Conservation (phyloP, 1,140 invertebrate genomes). For the Heliothis virescens region DNA sequence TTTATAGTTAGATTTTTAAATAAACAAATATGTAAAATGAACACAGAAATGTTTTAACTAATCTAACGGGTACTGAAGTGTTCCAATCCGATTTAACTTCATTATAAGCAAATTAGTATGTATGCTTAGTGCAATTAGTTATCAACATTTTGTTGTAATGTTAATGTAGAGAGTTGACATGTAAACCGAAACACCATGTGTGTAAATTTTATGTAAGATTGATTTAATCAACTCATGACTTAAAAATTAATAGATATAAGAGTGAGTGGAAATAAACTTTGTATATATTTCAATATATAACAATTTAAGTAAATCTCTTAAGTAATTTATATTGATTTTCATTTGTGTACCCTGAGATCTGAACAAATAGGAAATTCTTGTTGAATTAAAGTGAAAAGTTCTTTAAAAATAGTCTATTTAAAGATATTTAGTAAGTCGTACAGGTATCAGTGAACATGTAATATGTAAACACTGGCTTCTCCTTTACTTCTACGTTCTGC, state of each 20-base stretch:
- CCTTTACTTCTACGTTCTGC: slow-evolving; percentile 32
- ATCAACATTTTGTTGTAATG: slow-evolving; percentile 69
- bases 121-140: slow-evolving; percentile 74
- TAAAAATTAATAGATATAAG: slow-evolving; percentile 81
- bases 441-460: slow-evolving; percentile 40
- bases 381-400: background rate
- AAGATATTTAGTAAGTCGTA: background rate
- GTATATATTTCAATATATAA: slow-evolving; percentile 85
- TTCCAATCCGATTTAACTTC: slow-evolving; percentile 12
- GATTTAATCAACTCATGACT: slow-evolving; percentile 84
- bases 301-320: slow-evolving; percentile 85
- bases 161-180: slow-evolving; percentile 73
- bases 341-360: slow-evolving; percentile 79
- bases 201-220: slow-evolving; percentile 82
- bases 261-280: slow-evolving; percentile 81
- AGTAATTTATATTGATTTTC: slow-evolving; percentile 81
- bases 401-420: background rate
- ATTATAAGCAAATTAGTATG: slow-evolving; percentile 57
- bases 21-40: background rate
- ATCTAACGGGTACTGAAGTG: slow-evolving; percentile 38
- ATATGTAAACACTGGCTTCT: slow-evolving; percentile 47
- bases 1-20: slow-evolving; percentile 32
- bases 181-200: slow-evolving; percentile 74
- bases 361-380: slow-evolving; percentile 58
- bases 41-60: slow-evolving; percentile 18